These are phyloP conservation scores for Mycetomoellerius zeteki DNA, from an alignment of 1,140 invertebrate species.

Conservation along the genomic window DNA sequence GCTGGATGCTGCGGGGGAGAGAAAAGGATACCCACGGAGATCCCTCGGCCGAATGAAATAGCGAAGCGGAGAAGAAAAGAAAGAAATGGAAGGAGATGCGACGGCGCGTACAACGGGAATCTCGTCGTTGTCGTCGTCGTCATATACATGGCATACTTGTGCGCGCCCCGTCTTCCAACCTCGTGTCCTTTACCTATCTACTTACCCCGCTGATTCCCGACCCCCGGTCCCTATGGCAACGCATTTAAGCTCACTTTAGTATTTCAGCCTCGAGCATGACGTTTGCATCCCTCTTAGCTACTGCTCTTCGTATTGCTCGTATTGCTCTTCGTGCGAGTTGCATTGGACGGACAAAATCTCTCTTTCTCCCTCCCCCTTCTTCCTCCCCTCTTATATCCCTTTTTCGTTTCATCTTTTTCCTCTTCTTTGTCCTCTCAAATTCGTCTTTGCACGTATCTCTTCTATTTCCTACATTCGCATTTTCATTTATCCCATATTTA, in stretches of 20 bases:
- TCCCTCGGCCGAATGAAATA: constrained; percentile 27
- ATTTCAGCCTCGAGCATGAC: constrained; percentile 76
- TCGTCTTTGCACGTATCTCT: not conserved
- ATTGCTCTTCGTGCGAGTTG: constrained; percentile 44
- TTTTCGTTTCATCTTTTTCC: not conserved
- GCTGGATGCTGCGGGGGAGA: not conserved
- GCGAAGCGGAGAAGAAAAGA: constrained; percentile 14
- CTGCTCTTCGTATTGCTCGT: constrained; percentile 7
- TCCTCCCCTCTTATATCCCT: not conserved
- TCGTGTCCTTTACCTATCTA: constrained; percentile 6
- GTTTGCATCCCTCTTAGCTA: constrained; percentile 68
- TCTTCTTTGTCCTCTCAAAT: not conserved
- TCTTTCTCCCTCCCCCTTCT: not conserved
- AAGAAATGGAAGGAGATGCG: not conserved
- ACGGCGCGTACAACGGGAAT: constrained; percentile 14
- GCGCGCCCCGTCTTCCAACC: not conserved
- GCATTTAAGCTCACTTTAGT: constrained; percentile 81
- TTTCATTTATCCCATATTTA: not conserved
- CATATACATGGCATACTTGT: not conserved
- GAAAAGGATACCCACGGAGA: not conserved
- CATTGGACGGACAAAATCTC: not conserved
- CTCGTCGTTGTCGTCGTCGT: constrained; percentile 3
- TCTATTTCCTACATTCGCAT: not conserved
- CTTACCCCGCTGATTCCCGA: constrained; percentile 31
- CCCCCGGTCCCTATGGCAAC: constrained; percentile 81